Conservation (phyloP, 2,888 invertebrate genomes). For the Apotomis turbidana region DNA sequence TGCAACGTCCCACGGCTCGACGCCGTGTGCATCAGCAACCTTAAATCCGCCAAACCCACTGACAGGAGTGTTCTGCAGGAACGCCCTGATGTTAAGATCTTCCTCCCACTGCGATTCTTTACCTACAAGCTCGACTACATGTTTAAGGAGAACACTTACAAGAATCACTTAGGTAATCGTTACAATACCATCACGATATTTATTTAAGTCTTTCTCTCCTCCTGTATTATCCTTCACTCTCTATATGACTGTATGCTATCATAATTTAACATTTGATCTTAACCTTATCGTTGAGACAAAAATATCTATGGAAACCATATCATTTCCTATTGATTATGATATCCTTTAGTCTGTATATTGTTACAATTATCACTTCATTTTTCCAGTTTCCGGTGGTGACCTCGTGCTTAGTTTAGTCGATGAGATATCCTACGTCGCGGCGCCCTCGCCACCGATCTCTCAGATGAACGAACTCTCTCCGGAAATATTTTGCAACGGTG, state of each 20-base stretch:
- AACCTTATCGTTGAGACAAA: no score
- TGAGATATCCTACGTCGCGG: constrained; percentile 90
- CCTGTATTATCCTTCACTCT: no score
- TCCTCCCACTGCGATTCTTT: constrained; percentile 90
- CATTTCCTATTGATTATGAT: no score
- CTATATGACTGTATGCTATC: no score
- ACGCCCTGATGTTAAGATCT: constrained; percentile 91
- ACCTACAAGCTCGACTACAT: constrained; percentile 89
- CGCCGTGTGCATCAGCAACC: constrained; percentile 90
- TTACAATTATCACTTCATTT: constrained; percentile 19
- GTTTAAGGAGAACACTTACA: constrained; percentile 89
- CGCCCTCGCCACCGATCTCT: constrained; percentile 91
- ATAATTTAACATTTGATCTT: no score
- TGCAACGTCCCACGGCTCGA: constrained; percentile 88
- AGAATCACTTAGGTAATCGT: constrained; percentile 87
- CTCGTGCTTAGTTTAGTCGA: constrained; percentile 90
- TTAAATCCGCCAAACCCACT: constrained; percentile 87
- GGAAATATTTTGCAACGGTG: constrained; percentile 90
- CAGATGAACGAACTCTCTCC: constrained; percentile 90
- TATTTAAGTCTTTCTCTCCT: no score
- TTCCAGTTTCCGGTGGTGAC: constrained; percentile 89
- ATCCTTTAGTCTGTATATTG: not conserved
- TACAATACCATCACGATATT: no score
- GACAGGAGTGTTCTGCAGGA: constrained; percentile 88
- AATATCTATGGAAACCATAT: no score